Evolutionary conservation across 1,140 invertebrate species (phyloP), one percentile per base, ranked within the genome.

Genomic region (Drosophila malerkotliana): DNA sequence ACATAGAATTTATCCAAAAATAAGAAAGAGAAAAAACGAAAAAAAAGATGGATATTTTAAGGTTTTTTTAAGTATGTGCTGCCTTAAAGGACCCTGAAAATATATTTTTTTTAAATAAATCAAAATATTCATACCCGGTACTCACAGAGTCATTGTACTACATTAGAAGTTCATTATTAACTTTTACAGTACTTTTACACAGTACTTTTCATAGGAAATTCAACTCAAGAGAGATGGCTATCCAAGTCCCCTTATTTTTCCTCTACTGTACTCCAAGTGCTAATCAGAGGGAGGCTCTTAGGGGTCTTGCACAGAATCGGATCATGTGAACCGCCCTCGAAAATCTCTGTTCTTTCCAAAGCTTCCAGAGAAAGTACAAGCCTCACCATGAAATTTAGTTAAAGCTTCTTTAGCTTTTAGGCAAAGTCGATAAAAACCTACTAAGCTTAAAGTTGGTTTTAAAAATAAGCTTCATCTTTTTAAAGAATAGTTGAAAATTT

Each of bases 371-470:
- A 61, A 30, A 56, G 39, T 41, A 30, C 8, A 55, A 55, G 49
- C 28, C 28, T 8, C 28, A 30, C 28, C 49, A 6, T 24, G n/a
- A 21, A 57, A 34, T 59, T 64, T 28, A 28, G 55, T 37, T 15
- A 18, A 64, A 64, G 61, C 55, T 58, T 34, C 12, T 14, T 7
- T 18, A 58, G 61, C 61, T 63, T 63, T 18, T 15, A 18, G 30
- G 15, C 14, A 41, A 44, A 15, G 58, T 61, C 12, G 14, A 4
- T 44, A 39, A 15, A 37, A 44, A 32, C n/a, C 14, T n/a, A 37
- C 24, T 9, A 60, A 60, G 30, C 47, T 6, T 47, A 10, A 26
- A 44, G 15, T 26, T 4, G 7, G 21, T 21, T 52, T 15, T 7
- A 18, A 28, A 14, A 14, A 26, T 3, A 15, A 51, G 28, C 28